phyloP scores from a whole-genome alignment of 2,113 vertebrate species.

The Mus musculus region DNA sequence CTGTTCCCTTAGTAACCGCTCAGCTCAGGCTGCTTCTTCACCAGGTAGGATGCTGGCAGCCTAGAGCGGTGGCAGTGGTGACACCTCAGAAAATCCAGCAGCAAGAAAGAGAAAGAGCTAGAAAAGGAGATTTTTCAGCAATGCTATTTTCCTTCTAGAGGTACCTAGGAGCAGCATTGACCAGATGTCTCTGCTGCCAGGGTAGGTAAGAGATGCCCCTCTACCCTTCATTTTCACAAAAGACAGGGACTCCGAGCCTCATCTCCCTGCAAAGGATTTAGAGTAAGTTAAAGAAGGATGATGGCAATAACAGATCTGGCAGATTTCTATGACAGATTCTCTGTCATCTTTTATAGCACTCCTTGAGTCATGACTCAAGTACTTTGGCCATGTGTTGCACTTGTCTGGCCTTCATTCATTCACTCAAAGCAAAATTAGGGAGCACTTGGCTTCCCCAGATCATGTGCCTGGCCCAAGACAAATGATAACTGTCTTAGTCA shows the following conservation, averaged over 20 bases:
- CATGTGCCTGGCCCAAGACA: background rate
- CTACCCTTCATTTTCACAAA: background rate
- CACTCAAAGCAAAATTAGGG: background rate
- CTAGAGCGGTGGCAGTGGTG: background rate
- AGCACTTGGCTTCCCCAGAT: background rate
- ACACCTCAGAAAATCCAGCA: conserved; percentile 25
- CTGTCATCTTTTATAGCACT: conserved; percentile 18
- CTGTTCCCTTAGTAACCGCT: background rate
- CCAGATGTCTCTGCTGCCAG: background rate
- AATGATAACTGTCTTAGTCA: too few species aligned
- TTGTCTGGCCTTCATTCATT: background rate
- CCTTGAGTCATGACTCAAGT: conserved; percentile 25
- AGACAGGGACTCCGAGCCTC: background rate
- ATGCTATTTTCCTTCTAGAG: conserved; percentile 1
- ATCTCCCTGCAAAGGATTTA: background rate
- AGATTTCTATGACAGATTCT: conserved; percentile 19
- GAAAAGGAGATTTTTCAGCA: conserved; percentile 26
- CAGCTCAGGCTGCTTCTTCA: conserved; percentile 20
- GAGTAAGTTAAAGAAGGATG: background rate
- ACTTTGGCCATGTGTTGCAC: background rate
- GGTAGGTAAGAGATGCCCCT: background rate
- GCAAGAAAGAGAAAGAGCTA: conserved; percentile 29
- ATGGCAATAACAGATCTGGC: background rate
- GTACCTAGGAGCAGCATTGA: background rate
- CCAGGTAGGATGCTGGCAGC: background rate